Conservation (phyloP, 2,888 invertebrate species). For the Pteria penguin region DNA sequence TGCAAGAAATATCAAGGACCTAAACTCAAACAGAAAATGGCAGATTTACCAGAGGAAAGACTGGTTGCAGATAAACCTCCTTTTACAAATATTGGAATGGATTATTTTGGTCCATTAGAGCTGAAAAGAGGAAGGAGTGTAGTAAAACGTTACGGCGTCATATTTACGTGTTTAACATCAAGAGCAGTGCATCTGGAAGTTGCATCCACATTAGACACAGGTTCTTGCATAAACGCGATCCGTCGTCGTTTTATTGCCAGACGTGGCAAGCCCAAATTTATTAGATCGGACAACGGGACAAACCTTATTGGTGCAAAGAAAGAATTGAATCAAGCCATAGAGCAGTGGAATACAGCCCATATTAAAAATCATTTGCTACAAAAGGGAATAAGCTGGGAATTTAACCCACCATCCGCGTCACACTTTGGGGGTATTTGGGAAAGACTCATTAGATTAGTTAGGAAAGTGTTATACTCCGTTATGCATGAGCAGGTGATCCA, state of each 20-base stretch:
- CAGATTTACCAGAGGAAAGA: slow-evolving; percentile 34
- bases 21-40: slow-evolving; percentile 21
- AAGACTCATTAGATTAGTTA: slow-evolving; percentile 41
- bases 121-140: slow-evolving; percentile 41
- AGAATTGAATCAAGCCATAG: slow-evolving; percentile 40
- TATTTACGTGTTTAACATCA: too few species aligned
- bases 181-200: slow-evolving; percentile 38
- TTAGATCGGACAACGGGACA: slow-evolving; percentile 33
- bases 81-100: slow-evolving; percentile 46
- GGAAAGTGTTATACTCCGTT: slow-evolving; percentile 12
- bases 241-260: slow-evolving; percentile 22
- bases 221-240: slow-evolving; percentile 21
- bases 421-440: slow-evolving; percentile 52
- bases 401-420: slow-evolving; percentile 48
- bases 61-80: slow-evolving; percentile 32
- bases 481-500: slow-evolving; percentile 5
- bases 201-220: slow-evolving; percentile 21
- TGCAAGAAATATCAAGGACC: slow-evolving; percentile 14
- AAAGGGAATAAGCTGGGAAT: slow-evolving; percentile 42
- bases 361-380: slow-evolving; percentile 31
- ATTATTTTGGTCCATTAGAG: slow-evolving; percentile 54
- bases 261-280: slow-evolving; percentile 5
- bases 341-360: slow-evolving; percentile 35
- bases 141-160: slow-evolving; percentile 50
- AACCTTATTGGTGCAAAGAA: slow-evolving; percentile 39